Base-by-base conservation (phyloP, 37 sponge, comb jelly and placozoan genomes). In the Beroe forskalii region DNA sequence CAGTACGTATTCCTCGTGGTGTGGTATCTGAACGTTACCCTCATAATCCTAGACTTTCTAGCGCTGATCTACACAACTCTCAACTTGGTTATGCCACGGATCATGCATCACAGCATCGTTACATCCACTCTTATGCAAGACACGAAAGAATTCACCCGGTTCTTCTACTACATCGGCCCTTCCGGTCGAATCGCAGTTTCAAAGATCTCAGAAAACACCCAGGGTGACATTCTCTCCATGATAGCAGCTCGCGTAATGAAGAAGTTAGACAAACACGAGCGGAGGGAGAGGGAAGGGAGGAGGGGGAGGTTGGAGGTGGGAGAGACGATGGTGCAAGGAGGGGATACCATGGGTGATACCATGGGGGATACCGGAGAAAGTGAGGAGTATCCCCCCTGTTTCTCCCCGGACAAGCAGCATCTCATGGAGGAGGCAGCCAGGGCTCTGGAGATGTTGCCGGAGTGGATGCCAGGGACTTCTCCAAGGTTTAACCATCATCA, bases 21-120 rank as follows among this genome's bases (percentile, higher is more conserved):
- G 48, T 80, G 86, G 86, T 80, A 80, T 37, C 27, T 80, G n/a
- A 80, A 80, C 31, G 86, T 80, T 1, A 39, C 40, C 44, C 44
- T 80, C 48, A 80, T 80, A 1, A 4, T 43, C 25, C 86, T 80
- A 1, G 42, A 80, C 86, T 1, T 17, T 4, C 9, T 80, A 43
- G 40, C 38, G 22, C 35, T 32, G 12, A 4, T 42, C 6, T 41
- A 44, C 28, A 80, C 86, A 20, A 41, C 42, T 4, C 30, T 80
- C 55, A 80, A 80, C 40, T 22, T 80, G 37, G 37, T 12, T 80
- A 44, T 19, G 19, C 86, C 86, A 14, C 14, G 6, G 2, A 44
- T 80, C 0, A n/a, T 44, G 22, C 86, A 80, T 30, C 86, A 80
- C 44, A 22, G 86, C 12, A 80, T 80, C 37, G 86, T 80, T 0